A percentile compares a stretch with the other conserved stretches of the same genome.
phyloP scores from a whole-genome alignment of 2,888 invertebrate genomes.

The Atethmia centrago region DNA sequence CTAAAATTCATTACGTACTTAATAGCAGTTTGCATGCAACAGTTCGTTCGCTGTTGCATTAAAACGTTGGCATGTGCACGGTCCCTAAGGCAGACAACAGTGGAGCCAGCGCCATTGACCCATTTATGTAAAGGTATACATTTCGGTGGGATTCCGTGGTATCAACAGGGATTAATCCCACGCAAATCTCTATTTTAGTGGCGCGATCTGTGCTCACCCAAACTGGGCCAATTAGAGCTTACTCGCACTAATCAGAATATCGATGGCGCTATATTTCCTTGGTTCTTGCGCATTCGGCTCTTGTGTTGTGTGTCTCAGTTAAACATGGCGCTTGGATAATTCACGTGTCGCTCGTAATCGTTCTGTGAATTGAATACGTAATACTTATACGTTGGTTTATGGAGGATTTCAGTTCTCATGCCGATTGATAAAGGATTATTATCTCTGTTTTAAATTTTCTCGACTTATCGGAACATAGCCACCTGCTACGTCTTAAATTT shows the following conservation, averaged over 20 bases:
- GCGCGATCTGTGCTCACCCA: conserved; percentile 81
- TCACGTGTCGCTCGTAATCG: conserved; percentile 42
- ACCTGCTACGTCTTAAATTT: background rate
- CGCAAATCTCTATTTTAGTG: conserved; percentile 88
- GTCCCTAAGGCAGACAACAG: conserved; percentile 61
- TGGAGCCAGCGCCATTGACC: conserved; percentile 71
- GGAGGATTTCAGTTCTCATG: conserved; percentile 11
- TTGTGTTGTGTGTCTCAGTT: conserved; percentile 47
- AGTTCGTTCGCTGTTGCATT: conserved; percentile 63
- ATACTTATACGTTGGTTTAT: conserved; percentile 1
- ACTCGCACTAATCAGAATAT: conserved; percentile 82
- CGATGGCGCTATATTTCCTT: conserved; percentile 68
- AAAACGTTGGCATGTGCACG: conserved; percentile 56
- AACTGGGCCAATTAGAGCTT: conserved; percentile 89
- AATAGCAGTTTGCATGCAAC: conserved; percentile 64
- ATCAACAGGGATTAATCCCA: conserved; percentile 85
- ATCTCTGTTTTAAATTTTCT: conserved; percentile 2
- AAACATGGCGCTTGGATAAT: conserved; percentile 39
- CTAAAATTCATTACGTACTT: conserved; percentile 60
- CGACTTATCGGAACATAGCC: background rate
- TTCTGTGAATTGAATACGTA: conserved; percentile 38
- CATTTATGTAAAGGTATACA: conserved; percentile 83
- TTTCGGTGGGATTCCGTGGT: conserved; percentile 79
- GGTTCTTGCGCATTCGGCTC: conserved; percentile 45
- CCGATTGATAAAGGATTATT: background rate